Evolutionary conservation across 2,888 invertebrate species (phyloP).

Genomic region (Metalampra italica): DNA sequence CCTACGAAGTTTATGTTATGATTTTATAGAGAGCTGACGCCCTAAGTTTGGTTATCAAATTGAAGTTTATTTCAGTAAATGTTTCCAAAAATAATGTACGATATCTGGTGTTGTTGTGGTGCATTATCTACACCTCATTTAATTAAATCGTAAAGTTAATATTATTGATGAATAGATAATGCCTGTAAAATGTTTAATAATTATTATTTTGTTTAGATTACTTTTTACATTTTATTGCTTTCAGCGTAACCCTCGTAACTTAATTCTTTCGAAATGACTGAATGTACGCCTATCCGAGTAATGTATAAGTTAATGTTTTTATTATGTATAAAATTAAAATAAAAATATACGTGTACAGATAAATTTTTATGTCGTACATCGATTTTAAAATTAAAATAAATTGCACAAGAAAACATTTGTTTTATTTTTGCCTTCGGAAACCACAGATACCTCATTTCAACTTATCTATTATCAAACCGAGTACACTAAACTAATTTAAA

Average conservation of each 20-base stretch:
- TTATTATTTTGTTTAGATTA: background rate
- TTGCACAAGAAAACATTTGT: conserved; percentile 5
- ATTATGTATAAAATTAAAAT: conserved; percentile 25
- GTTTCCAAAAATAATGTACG: too few relatives aligned
- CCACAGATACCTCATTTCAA: too few relatives aligned
- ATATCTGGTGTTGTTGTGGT: too few relatives aligned
- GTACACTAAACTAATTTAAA: background rate
- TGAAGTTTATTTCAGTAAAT: too few relatives aligned
- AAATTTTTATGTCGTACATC: conserved; percentile 66
- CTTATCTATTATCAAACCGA: background rate
- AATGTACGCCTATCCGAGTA: conserved; percentile 43
- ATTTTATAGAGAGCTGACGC: too few relatives aligned
- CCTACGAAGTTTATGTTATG: too few relatives aligned
- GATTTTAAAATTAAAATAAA: conserved; percentile 60
- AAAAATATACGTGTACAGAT: conserved; percentile 50
- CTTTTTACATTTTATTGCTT: background rate
- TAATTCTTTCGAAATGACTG: conserved; percentile 38
- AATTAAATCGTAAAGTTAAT: too few relatives aligned
- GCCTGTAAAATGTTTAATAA: background rate
- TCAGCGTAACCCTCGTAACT: background rate
- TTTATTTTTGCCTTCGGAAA: background rate
- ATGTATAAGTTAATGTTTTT: conserved; percentile 32
- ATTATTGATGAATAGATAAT: too few relatives aligned
- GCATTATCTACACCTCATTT: too few relatives aligned
- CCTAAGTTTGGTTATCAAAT: too few relatives aligned